Base-by-base conservation (phyloP, 2,113 vertebrate genomes). In the Ahaetulla prasina region DNA sequence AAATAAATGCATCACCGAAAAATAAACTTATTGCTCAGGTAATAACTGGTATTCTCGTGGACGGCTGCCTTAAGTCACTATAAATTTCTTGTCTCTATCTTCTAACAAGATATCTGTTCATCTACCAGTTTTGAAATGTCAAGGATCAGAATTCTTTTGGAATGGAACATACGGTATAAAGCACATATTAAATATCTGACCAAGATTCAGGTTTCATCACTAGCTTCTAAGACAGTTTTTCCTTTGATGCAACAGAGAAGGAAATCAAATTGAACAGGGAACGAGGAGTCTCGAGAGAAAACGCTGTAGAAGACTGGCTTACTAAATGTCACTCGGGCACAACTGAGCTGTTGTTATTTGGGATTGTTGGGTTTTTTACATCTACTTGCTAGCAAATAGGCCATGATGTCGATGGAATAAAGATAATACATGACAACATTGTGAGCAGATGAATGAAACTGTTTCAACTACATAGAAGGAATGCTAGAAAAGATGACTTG, bases 1-100 rank as follows among this genome's bases (percentile, higher is more conserved):
- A 93, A 93, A 88, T 80, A 93, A 93, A 88, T 88, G 85, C 63
- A n/a, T 84, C 86, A 57, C 52, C 85, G 20, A 88, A 57, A 90
- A 91, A 91, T 88, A 53, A 90, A 86, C 55, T 87, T 86, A 92
- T 92, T 90, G 47, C 50, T 88, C 30, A 84, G 50, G 43, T 91
- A 47, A 86, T 91, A 88, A 91, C 88, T 88, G 52, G 52, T 84
- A 52, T 91, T 80, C 52, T 85, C 90, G 43, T 85, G 89, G 92
- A 84, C 22, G 52, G 88, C 53, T 85, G 88, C 53, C 57, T 43
- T 55, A 87, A 87, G 85, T 90, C 85, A 84, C 60, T 88, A 23
- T 43, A 20, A 91, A 88, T 91, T 93, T 91, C 63, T 74, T 84
- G 52, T 84, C 89, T 91, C 52, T 53, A 30, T 55, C 50, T 57